A percentile compares a stretch with the other conserved stretches of the same genome.
phyloP scores from a whole-genome alignment of 2,797 vertebrate genomes.

The Sebastes nivosus region DNA sequence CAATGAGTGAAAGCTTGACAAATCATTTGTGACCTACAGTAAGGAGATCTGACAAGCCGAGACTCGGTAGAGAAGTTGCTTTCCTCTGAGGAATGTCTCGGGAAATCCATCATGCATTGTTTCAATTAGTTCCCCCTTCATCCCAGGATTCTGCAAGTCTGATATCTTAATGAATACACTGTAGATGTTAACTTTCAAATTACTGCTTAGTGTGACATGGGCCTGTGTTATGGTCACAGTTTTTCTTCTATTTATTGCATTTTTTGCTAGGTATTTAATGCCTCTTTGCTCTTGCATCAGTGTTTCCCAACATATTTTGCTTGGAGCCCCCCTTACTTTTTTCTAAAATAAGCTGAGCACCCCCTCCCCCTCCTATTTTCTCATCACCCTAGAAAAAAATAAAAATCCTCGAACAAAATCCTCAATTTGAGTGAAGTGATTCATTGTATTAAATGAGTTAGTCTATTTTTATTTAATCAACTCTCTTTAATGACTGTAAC shows the following conservation, averaged over 20 bases:
- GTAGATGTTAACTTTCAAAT: conserved; percentile 44
- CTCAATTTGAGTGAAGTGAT: no score
- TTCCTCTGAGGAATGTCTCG: conserved; percentile 22
- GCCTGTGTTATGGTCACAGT: not conserved
- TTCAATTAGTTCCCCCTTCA: conserved; percentile 60
- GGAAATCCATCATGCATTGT: conserved; percentile 57
- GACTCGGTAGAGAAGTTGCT: conserved; percentile 24
- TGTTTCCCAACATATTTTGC: not conserved
- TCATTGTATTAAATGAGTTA: no score
- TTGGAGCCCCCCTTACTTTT: no score
- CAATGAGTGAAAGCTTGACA: conserved; percentile 40
- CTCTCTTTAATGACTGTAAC: no score
- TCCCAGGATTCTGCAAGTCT: conserved; percentile 22
- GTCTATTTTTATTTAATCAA: no score
- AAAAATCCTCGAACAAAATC: no score
- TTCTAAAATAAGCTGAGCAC: no score
- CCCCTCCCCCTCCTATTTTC: no score
- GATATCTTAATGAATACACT: conserved; percentile 51
- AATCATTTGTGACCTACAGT: conserved; percentile 41
- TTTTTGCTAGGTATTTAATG: not conserved
- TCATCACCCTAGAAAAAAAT: no score
- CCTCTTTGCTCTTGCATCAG: not conserved
- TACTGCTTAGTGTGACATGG: conserved; percentile 22
- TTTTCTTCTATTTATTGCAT: not conserved
- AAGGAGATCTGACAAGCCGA: conserved; percentile 12